Percentiles rank a stretch among this genome's conserved stretches.
These are phyloP conservation scores for Varanus komodoensis DNA, from an alignment of 2,113 vertebrate species.

Conservation along the genomic window DNA sequence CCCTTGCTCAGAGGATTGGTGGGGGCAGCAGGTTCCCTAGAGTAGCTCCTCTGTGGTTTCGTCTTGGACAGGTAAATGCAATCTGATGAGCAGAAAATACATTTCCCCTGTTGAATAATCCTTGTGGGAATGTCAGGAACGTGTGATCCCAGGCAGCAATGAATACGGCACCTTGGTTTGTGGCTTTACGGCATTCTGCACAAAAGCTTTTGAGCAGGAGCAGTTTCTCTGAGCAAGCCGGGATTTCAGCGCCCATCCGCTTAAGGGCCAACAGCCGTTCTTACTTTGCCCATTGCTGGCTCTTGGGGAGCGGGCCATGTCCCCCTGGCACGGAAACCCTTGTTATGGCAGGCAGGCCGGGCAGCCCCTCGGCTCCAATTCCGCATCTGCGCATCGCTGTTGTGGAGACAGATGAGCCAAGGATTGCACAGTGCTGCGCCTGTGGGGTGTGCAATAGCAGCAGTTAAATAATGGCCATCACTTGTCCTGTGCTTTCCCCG, in stretches of 20 bases:
- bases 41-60: background rate
- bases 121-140: background rate
- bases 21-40: background rate
- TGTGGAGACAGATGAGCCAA: background rate
- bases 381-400: background rate
- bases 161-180: background rate
- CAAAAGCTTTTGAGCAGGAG: background rate
- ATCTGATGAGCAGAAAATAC: background rate
- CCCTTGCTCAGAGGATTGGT: background rate
- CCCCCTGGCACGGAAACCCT: background rate
- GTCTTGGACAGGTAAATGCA: background rate
- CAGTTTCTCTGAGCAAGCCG: background rate
- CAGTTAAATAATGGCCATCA: background rate
- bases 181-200: background rate
- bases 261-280: background rate
- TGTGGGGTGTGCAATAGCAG: background rate
- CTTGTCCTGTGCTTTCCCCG: background rate
- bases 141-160: background rate
- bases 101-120: background rate
- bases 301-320: too few relatives aligned
- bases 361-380: background rate
- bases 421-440: background rate
- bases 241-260: background rate
- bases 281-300: background rate
- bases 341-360: background rate